Base-by-base conservation (phyloP, 2,888 invertebrate genomes). In the Apodemia mormo region DNA sequence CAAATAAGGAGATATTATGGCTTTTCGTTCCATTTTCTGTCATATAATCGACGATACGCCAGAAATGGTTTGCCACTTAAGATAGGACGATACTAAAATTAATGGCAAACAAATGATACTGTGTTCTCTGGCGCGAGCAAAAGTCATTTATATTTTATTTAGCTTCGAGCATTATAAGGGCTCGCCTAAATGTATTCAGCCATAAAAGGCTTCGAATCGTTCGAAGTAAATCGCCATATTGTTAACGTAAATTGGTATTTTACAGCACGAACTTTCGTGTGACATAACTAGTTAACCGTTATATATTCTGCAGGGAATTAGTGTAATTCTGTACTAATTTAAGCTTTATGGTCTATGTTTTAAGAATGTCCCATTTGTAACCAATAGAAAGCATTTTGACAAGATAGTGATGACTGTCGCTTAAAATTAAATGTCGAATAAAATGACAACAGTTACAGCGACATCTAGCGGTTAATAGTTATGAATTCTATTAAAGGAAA, bases 241-340 rank as follows among this genome's bases (percentile, higher is more conserved):
- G 90, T 90, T 90, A 87, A 87, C 87, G 83, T 87, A 90, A 90
- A 91, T 90, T 88, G 90, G 84, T 90, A 87, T 91, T 89, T 88
- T 88, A 90, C 89, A 84, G 89, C 88, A 85, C 84, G 86, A 85
- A 84, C 79, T 85, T 84, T 86, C 85, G 86, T 86, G 85, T 85
- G 83, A 80, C 83, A 77, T 84, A 82, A 76, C 86, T 82, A 87
- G 85, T 83, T 85, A 78, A 85, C 81, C 73, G 76, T 73, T 77
- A 73, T 75, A 75, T 76, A 77, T 74, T 75, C 66, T 70, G 66
- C 66, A 54, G 12, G n/a, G 43, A 67, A 49, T 73, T 74, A 69
- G 71, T 14, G 6, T 9, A 14, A 14, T 30, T 70, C 49, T 30
- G 65, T 69, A 69, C 64, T 12, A 69, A 72, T 73, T 45, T 68